phyloP scores from a whole-genome alignment of 2,113 vertebrate genomes.

The Bathybates hornii region DNA sequence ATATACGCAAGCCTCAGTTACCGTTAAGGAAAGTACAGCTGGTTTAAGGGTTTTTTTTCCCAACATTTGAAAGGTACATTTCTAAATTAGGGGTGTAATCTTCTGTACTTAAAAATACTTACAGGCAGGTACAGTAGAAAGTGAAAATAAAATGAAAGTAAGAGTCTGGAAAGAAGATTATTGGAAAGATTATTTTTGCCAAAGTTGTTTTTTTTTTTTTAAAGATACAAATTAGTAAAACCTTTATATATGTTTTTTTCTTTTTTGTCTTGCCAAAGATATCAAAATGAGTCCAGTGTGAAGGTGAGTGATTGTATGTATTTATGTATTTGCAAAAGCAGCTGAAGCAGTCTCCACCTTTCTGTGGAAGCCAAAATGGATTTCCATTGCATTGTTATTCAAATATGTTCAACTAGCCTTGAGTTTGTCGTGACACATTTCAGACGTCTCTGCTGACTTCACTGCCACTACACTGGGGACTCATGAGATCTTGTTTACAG shows the following conservation, averaged over 20 bases:
- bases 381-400: not conserved
- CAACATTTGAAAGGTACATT: not conserved
- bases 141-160: not conserved
- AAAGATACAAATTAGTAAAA: not conserved
- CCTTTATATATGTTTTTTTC: not conserved
- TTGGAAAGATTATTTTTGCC: not conserved
- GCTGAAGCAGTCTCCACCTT: not conserved
- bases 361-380: not conserved
- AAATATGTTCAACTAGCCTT: not conserved
- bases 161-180: not conserved
- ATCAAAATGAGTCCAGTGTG: not conserved
- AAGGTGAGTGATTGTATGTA: not conserved
- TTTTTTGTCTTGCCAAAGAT: not conserved
- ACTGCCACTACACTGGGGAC: not conserved
- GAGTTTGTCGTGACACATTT: not conserved
- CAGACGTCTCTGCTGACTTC: not conserved
- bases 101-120: not conserved
- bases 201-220: fast-evolving
- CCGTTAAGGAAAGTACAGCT: not conserved
- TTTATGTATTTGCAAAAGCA: not conserved
- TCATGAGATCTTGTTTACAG: not conserved
- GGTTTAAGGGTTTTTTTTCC: fast-evolving
- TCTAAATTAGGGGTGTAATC: not conserved
- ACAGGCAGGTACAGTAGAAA: not conserved
- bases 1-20: not conserved